Conservation (phyloP, 1,140 invertebrate species). For the Cephus cinctus region DNA sequence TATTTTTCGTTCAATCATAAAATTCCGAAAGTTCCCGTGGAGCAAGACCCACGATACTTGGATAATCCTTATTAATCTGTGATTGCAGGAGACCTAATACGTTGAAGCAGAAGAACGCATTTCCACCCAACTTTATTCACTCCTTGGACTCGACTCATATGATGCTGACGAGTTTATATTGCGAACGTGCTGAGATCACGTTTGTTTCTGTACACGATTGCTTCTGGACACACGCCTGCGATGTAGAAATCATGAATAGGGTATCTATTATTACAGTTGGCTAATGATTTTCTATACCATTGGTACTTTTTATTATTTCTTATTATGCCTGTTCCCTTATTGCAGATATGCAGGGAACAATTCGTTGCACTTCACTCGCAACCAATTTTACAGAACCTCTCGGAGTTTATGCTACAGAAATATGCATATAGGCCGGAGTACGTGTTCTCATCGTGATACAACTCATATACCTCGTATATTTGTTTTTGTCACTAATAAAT, state of each 20-base stretch:
- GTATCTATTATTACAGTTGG: slow-evolving; percentile 51
- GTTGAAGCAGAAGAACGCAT: slow-evolving; percentile 95
- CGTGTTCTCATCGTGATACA: not conserved
- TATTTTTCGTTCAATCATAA: slow-evolving; percentile 14
- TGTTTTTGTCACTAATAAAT: not conserved
- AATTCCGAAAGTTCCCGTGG: slow-evolving; percentile 17
- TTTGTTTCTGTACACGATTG: slow-evolving; percentile 99
- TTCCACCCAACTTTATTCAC: slow-evolving; percentile 99
- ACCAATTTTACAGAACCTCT: slow-evolving; percentile 89
- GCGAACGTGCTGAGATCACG: slow-evolving; percentile 77
- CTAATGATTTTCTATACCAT: slow-evolving; percentile 7
- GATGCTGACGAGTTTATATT: slow-evolving; percentile 96
- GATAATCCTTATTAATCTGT: slow-evolving; percentile 15
- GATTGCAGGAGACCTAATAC: slow-evolving; percentile 75
- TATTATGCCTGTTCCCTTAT: slow-evolving; percentile 17
- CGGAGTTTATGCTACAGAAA: slow-evolving; percentile 68
- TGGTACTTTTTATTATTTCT: slow-evolving; percentile 4
- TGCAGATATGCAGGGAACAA: slow-evolving; percentile 89
- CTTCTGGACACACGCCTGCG: slow-evolving; percentile 95
- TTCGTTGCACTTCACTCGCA: slow-evolving; percentile 93
- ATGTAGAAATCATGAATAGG: slow-evolving; percentile 88
- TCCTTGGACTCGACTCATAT: slow-evolving; percentile 98
- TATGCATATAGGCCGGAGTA: slow-evolving; percentile 58
- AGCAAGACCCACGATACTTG: slow-evolving; percentile 5
- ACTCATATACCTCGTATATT: slow-evolving; percentile 8